A percentile compares a stretch with the other conserved stretches of the same genome.
Evolutionary conservation across 2,888 invertebrate species (phyloP).

Genomic region (Mythimna ferrago): DNA sequence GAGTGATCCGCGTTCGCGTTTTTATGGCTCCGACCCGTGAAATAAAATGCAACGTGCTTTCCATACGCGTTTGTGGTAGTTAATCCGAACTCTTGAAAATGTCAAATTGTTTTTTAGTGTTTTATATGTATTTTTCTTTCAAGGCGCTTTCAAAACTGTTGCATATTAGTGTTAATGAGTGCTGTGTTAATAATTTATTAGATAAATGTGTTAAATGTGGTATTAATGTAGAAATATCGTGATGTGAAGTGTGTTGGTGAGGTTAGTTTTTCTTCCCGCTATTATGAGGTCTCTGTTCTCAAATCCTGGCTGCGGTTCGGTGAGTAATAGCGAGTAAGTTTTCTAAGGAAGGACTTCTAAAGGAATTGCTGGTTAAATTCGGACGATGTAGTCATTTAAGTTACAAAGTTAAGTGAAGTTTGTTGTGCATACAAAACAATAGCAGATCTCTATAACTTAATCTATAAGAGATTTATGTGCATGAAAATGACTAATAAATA

Average conservation of each 20-base stretch:
- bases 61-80: slow-evolving; percentile 64
- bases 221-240: slow-evolving; percentile 65
- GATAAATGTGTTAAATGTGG: slow-evolving; percentile 41
- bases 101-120: slow-evolving; percentile 85
- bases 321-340: slow-evolving; percentile 88
- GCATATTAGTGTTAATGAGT: slow-evolving; percentile 44
- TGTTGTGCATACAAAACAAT: slow-evolving; percentile 34
- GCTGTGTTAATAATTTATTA: slow-evolving; percentile 49
- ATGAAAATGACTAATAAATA: slow-evolving; percentile 54
- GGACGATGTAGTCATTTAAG: slow-evolving; percentile 2
- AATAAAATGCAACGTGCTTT: slow-evolving; percentile 57
- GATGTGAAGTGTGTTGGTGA: slow-evolving; percentile 78
- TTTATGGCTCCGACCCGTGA: slow-evolving; percentile 50
- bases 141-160: slow-evolving; percentile 52
- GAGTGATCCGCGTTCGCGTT: slow-evolving; percentile 76
- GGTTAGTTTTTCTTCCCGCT: slow-evolving; percentile 90
- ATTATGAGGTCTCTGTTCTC: slow-evolving; percentile 74
- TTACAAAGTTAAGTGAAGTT: slow-evolving; percentile 46
- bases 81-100: slow-evolving; percentile 75
- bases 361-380: slow-evolving; percentile 35
- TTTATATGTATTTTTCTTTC: slow-evolving; percentile 74
- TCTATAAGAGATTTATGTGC: slow-evolving; percentile 42
- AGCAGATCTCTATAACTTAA: slow-evolving; percentile 49
- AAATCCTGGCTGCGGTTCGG: slow-evolving; percentile 82
- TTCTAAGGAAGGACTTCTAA: slow-evolving; percentile 80